Evolutionary conservation across 2,797 vertebrate genomes (phyloP).

Genomic region (Capromys pilorides): DNA sequence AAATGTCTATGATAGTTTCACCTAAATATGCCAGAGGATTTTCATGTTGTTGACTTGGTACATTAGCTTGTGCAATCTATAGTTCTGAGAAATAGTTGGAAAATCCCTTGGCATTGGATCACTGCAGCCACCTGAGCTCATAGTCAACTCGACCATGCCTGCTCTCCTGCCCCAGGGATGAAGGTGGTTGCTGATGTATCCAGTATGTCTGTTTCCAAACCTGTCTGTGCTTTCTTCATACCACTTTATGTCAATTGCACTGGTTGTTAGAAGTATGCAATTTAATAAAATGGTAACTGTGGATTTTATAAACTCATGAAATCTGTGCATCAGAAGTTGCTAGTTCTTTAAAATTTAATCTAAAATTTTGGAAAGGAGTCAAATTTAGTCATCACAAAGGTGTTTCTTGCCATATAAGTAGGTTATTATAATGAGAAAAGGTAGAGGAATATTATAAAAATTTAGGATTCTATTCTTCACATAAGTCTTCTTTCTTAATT

Average conservation of each 20-base stretch:
- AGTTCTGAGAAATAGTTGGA: not conserved
- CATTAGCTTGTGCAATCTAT: not conserved
- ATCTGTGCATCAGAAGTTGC: not conserved
- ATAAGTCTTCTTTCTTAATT: conserved; percentile 11
- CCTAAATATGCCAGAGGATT: conserved; percentile 18
- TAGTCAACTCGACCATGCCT: not conserved
- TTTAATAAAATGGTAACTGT: not conserved
- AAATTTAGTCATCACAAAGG: not conserved
- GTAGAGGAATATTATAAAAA: not conserved
- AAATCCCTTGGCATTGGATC: not conserved
- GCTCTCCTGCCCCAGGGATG: not conserved
- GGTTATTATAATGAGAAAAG: not conserved
- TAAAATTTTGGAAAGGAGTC: conserved; percentile 34
- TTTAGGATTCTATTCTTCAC: not conserved
- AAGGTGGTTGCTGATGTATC: not conserved
- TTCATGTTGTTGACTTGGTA: not conserved
- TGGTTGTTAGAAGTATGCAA: not conserved
- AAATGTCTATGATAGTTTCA: not conserved
- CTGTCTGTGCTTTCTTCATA: not conserved
- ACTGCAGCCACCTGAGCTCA: not conserved
- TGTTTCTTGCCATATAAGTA: not conserved
- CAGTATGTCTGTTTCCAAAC: not conserved
- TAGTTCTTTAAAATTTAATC: conserved; percentile 47
- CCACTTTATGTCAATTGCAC: not conserved
- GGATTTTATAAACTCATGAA: conserved; percentile 25